A percentile compares a stretch with the other conserved stretches of the same genome.
phyloP scores from a whole-genome alignment of 1,140 invertebrate genomes.

The Rhizoglyphus robini region DNA sequence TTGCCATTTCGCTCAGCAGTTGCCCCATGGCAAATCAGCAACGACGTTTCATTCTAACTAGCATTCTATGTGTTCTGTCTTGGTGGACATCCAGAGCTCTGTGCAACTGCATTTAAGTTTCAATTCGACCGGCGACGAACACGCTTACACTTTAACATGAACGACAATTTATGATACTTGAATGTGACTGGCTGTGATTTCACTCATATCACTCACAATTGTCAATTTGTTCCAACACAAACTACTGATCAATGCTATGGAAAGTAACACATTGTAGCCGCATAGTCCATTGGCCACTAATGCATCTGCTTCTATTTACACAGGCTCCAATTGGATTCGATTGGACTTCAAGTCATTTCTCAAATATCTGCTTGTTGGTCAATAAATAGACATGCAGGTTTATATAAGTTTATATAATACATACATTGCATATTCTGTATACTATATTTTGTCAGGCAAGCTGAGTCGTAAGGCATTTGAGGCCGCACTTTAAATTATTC shows the following conservation, averaged over 20 bases:
- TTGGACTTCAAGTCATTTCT: not conserved
- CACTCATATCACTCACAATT: too few species aligned
- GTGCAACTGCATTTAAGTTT: slow-evolving; percentile 17
- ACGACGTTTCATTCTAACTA: not conserved
- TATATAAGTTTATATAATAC: too few species aligned
- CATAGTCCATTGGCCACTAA: not conserved
- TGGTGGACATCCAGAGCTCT: not conserved
- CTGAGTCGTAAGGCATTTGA: too few species aligned
- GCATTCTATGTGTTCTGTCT: too few species aligned
- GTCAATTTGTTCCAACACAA: slow-evolving; percentile 26
- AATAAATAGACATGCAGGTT: too few species aligned
- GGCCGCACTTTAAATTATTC: too few species aligned
- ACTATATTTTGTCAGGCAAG: too few species aligned
- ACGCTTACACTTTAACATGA: slow-evolving; percentile 24
- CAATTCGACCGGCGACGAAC: slow-evolving; percentile 26
- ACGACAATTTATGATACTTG: slow-evolving; percentile 25
- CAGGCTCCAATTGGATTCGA: not conserved
- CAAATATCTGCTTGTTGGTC: not conserved
- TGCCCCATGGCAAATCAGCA: slow-evolving; percentile 3
- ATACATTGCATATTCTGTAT: too few species aligned
- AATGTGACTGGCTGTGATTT: slow-evolving; percentile 28
- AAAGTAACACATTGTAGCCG: not conserved
- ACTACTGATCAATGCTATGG: not conserved
- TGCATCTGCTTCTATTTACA: not conserved
- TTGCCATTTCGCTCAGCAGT: not conserved